Evolutionary conservation across 2,888 invertebrate species (phyloP).

Genomic region (Cosmia trapezina): DNA sequence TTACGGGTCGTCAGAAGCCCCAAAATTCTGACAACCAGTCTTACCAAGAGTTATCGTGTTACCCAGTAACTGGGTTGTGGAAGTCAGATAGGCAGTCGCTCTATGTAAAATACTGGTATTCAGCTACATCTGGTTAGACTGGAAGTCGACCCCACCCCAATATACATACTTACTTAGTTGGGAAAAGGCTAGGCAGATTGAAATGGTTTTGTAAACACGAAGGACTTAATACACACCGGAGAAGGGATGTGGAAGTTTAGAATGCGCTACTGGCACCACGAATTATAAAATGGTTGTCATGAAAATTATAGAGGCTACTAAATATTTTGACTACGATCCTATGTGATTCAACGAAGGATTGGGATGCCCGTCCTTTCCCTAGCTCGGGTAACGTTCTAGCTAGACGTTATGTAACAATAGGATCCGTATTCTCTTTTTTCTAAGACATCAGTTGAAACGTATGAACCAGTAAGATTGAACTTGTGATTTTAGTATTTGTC

Average conservation of each 20-base stretch:
- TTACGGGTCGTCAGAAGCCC: too few relatives aligned
- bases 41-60: too few relatives aligned
- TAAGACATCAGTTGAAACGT: neutral
- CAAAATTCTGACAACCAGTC: too few relatives aligned
- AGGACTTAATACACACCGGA: neutral
- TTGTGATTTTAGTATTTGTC: neutral
- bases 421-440: neutral
- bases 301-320: neutral
- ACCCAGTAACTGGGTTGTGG: too few relatives aligned
- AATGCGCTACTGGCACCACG: neutral
- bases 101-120: too few relatives aligned
- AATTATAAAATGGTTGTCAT: neutral
- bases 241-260: neutral
- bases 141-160: too few relatives aligned
- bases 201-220: neutral
- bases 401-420: slow-evolving; percentile 17
- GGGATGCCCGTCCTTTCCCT: neutral
- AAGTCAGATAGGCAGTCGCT: too few relatives aligned
- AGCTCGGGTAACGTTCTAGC: neutral
- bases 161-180: too few relatives aligned
- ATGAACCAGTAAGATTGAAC: neutral
- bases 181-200: too few relatives aligned
- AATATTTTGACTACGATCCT: neutral
- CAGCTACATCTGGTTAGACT: too few relatives aligned
- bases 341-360: neutral